These are phyloP conservation scores for Phyto melanocephala DNA, from an alignment of 2,888 invertebrate species.

Conservation along the genomic window DNA sequence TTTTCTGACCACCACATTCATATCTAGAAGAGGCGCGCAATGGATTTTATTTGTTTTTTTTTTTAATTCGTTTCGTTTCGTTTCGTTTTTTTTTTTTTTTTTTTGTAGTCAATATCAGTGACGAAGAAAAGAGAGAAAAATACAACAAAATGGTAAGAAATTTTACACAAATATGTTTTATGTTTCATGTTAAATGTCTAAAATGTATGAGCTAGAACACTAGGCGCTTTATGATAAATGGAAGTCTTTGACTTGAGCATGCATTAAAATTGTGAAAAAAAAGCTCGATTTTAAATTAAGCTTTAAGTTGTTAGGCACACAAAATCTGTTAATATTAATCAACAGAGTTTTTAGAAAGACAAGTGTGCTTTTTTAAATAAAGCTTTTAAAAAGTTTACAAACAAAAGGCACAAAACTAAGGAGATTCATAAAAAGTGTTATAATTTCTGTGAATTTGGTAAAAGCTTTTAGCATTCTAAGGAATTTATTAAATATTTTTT, in stretches of 20 bases:
- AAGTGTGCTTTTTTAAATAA: too few relatives aligned
- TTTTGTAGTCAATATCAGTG: neutral
- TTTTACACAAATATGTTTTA: neutral
- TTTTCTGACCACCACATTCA: slow-evolving; percentile 85
- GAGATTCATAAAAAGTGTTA: too few relatives aligned
- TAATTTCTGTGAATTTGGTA: too few relatives aligned
- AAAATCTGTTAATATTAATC: too few relatives aligned
- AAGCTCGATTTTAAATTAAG: neutral
- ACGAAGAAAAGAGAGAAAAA: slow-evolving; percentile 12
- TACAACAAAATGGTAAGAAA: slow-evolving; percentile 31
- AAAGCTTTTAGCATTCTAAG: too few relatives aligned
- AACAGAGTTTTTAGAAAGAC: too few relatives aligned
- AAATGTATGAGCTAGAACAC: neutral
- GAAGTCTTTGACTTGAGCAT: neutral
- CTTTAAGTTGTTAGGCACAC: neutral
- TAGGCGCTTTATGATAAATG: neutral
- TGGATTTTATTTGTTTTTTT: slow-evolving; percentile 11
- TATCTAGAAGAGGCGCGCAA: slow-evolving; percentile 79
- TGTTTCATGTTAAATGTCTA: slow-evolving; percentile 2
- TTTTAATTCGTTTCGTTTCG: neutral
- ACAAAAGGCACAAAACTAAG: too few relatives aligned
- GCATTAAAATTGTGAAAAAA: neutral
- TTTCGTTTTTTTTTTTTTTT: slow-evolving; percentile 8
- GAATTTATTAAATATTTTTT: too few relatives aligned
- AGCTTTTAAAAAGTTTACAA: too few relatives aligned